Evolutionary conservation across 1,140 invertebrate genomes (phyloP).

Genomic region (Drosophila rhopaloa): DNA sequence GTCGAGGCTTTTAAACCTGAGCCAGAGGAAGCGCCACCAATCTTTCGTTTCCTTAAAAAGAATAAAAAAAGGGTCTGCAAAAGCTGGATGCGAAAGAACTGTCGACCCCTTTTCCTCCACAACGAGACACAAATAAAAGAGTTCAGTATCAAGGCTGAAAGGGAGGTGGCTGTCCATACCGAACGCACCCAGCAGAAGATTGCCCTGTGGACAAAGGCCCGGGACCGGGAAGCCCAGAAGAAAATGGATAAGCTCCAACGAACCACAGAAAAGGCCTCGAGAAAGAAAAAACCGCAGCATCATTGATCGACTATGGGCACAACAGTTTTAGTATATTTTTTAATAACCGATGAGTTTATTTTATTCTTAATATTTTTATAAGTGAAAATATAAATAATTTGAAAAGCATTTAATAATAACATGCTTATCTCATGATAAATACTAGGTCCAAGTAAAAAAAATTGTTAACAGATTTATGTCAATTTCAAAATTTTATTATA

Average conservation of each 20-base stretch:
- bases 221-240: conserved; percentile 18
- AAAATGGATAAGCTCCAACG: not conserved
- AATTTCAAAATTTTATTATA: too few species aligned
- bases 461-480: too few species aligned
- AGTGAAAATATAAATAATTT: too few species aligned
- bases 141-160: conserved; percentile 11
- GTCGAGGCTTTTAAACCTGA: not conserved
- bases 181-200: conserved; percentile 30
- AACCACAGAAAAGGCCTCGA: not conserved
- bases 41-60: not conserved
- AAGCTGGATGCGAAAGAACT: conserved; percentile 30
- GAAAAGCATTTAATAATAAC: too few species aligned
- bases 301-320: too few species aligned
- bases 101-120: conserved; percentile 49
- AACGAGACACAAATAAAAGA: conserved; percentile 20
- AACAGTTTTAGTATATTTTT: not conserved
- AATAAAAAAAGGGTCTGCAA: not conserved
- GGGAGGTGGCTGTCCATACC: conserved; percentile 12
- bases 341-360: not conserved
- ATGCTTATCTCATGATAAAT: too few species aligned
- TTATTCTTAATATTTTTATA: too few species aligned
- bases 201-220: conserved; percentile 40
- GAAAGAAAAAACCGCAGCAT: not conserved
- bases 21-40: not conserved
- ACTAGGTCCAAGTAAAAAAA: too few species aligned